A percentile compares a stretch with the other conserved stretches of the same genome.
These are phyloP conservation scores for Nymphalis urticae DNA, from an alignment of 2,888 invertebrate species.

Conservation along the genomic window DNA sequence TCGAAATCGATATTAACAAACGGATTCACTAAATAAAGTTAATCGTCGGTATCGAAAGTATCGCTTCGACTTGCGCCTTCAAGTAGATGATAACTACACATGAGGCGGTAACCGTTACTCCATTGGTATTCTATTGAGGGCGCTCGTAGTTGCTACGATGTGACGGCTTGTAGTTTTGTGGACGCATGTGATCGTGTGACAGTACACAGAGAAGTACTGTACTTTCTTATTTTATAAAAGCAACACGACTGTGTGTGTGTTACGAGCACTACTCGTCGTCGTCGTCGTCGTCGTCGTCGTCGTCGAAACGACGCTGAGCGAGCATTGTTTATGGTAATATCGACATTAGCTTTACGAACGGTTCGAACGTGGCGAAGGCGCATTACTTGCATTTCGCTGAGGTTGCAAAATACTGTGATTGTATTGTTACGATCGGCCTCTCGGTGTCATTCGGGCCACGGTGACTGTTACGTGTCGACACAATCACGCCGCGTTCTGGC, in stretches of 20 bases:
- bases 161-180: background rate
- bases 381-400: background rate
- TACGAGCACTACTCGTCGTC: too few species aligned
- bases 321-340: background rate
- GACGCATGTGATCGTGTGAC: background rate
- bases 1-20: too few species aligned
- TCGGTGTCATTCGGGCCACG: background rate
- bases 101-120: slow-evolving; percentile 9
- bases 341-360: background rate
- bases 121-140: slow-evolving; percentile 6
- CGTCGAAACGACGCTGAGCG: background rate
- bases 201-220: background rate
- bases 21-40: too few species aligned
- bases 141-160: background rate
- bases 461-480: background rate
- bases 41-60: too few species aligned
- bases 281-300: background rate
- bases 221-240: too few species aligned
- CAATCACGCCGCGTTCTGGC: background rate
- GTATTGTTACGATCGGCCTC: background rate
- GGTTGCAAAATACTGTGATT: slow-evolving; percentile 1
- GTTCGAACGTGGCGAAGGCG: background rate
- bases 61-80: background rate
- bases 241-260: too few species aligned
- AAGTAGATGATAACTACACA: background rate